Conservation (phyloP, 2,113 vertebrate species). For the Pavo muticus region DNA sequence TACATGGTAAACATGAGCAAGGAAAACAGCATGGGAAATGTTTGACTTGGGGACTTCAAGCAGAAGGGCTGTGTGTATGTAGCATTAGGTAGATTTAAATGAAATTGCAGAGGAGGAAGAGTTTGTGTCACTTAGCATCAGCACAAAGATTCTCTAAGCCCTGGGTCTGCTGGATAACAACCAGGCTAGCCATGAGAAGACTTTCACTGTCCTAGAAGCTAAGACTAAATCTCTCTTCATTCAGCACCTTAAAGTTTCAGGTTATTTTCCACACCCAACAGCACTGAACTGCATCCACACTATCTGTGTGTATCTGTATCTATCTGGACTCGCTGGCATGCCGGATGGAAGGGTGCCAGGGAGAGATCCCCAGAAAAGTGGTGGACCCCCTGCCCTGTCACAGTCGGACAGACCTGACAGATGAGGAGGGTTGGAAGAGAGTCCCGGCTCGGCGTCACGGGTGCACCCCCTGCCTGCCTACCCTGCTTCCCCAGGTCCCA, state of each 20-base stretch:
- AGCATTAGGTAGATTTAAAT: not conserved
- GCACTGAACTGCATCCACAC: not conserved
- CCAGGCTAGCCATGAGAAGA: not conserved
- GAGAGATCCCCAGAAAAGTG: too few species aligned
- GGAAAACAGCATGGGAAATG: not conserved
- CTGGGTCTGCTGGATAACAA: not conserved
- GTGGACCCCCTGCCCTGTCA: too few species aligned
- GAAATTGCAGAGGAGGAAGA: not conserved
- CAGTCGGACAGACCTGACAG: too few species aligned
- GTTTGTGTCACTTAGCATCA: not conserved
- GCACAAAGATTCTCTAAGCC: not conserved
- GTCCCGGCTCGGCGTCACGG: too few species aligned
- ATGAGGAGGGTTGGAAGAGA: too few species aligned
- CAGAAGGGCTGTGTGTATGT: not conserved
- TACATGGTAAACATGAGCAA: fast-evolving
- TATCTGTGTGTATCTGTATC: too few species aligned
- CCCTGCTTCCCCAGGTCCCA: too few species aligned
- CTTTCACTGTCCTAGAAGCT: not conserved
- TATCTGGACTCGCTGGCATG: too few species aligned
- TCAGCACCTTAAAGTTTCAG: not conserved
- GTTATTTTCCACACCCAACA: not conserved
- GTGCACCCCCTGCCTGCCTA: too few species aligned
- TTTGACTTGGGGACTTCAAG: not conserved
- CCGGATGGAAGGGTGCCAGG: too few species aligned
- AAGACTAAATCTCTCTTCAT: not conserved